Conservation (phyloP, 2,797 vertebrate genomes). For the Leucoraja ocellata region DNA sequence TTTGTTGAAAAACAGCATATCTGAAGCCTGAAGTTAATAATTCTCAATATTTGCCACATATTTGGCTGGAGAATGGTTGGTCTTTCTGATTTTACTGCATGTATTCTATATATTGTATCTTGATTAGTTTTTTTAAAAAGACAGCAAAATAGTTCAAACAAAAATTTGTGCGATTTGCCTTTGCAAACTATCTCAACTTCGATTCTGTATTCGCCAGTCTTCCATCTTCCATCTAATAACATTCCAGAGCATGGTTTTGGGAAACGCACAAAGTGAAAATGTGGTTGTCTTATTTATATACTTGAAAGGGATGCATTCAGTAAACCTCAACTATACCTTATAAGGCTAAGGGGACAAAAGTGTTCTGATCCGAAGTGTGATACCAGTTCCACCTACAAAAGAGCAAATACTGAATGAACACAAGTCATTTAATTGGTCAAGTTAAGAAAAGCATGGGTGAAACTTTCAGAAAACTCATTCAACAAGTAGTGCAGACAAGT, state of each 20-base stretch:
- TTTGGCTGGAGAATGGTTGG: background rate
- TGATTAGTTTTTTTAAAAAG: background rate
- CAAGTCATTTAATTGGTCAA: background rate
- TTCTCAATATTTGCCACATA: background rate
- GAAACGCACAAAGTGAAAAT: background rate
- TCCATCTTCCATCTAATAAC: background rate
- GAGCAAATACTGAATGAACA: slow-evolving; percentile 40
- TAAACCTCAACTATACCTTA: slow-evolving; percentile 67
- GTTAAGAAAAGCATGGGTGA: background rate
- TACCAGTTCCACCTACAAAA: slow-evolving; percentile 81
- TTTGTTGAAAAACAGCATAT: background rate
- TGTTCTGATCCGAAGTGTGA: slow-evolving; percentile 96
- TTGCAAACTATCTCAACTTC: background rate
- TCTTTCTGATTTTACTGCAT: background rate
- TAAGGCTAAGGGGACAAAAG: slow-evolving; percentile 93
- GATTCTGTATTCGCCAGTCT: background rate
- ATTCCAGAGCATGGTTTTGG: background rate
- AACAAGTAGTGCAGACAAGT: background rate
- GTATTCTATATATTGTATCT: background rate
- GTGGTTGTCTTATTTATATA: background rate
- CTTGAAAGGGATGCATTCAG: background rate
- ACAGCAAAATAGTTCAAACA: background rate
- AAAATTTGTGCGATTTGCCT: background rate
- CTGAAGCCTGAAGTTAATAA: background rate
- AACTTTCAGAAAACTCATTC: background rate